Conservation (phyloP, 2,797 vertebrate genomes). For the Kryptopterus vitreolus region DNA sequence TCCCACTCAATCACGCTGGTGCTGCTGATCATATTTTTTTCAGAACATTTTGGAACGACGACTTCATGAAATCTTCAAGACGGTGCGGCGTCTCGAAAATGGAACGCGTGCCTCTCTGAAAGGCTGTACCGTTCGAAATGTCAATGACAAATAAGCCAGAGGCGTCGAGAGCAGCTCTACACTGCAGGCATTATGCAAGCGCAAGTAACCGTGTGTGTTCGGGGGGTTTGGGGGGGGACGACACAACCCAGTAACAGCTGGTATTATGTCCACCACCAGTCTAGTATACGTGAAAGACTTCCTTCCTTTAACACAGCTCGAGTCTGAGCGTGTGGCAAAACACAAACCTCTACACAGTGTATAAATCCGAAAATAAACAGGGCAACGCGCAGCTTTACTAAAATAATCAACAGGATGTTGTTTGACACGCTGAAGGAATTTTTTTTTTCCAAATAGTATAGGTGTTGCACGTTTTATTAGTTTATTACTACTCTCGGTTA, state of each 20-base stretch:
- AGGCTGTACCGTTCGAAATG: background rate
- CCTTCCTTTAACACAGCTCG: conserved; percentile 36
- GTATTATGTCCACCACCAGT: background rate
- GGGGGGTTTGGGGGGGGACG: background rate
- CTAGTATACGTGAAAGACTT: conserved; percentile 37
- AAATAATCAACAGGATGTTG: background rate
- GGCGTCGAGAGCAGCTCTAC: background rate
- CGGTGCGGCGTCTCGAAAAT: too few relatives aligned
- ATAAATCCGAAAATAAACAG: background rate
- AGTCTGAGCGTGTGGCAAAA: background rate
- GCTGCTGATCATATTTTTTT: background rate
- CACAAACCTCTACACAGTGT: conserved; percentile 17
- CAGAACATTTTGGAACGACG: background rate
- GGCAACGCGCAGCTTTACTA: background rate
- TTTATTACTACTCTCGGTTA: background rate
- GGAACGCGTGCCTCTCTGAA: too few relatives aligned
- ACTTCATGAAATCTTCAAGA: background rate
- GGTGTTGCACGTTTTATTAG: background rate
- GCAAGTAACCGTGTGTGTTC: background rate
- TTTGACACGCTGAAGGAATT: background rate
- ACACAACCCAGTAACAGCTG: background rate
- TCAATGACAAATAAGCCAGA: background rate
- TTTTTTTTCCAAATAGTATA: background rate
- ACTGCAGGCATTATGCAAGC: background rate
- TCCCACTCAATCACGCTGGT: background rate